These are phyloP conservation scores for Anomalospiza imberbis DNA, from an alignment of 2,797 vertebrate genomes.

Conservation along the genomic window DNA sequence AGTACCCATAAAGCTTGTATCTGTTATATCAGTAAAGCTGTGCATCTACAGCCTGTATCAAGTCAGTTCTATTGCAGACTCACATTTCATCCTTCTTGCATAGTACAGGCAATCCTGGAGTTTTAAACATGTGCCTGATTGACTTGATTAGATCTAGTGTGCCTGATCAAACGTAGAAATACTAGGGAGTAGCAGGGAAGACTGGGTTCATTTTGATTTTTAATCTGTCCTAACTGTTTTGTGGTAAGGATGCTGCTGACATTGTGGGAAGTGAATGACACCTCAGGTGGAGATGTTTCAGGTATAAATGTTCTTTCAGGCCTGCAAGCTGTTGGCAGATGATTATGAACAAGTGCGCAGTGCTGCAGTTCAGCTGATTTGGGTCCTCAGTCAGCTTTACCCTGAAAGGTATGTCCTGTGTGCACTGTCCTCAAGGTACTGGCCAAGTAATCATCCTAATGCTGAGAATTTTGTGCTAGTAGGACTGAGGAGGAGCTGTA, in stretches of 20 bases:
- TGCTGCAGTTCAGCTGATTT: constrained; percentile 91
- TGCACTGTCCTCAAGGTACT: not conserved
- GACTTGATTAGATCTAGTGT: not conserved
- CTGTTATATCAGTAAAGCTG: not conserved
- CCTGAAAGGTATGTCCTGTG: constrained; percentile 84
- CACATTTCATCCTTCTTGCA: not conserved
- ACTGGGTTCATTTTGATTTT: not conserved
- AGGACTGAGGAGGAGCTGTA: not conserved
- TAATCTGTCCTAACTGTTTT: not conserved
- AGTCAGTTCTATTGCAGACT: not conserved
- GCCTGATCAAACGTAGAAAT: not conserved
- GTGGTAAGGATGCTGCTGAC: not conserved
- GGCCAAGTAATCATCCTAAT: not conserved
- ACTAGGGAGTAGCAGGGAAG: not conserved
- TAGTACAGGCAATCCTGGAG: not conserved
- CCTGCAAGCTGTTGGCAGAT: constrained; percentile 90
- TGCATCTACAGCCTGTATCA: not conserved
- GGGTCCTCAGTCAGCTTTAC: constrained; percentile 95
- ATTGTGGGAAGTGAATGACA: not conserved
- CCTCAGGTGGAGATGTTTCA: not conserved
- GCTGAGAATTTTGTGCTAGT: not conserved
- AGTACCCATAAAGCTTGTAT: fast-evolving
- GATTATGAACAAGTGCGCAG: constrained; percentile 98
- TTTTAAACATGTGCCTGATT: not conserved
- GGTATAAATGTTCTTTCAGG: constrained; percentile 72